These are phyloP conservation scores for Ciconia boyciana DNA, from an alignment of 2,113 vertebrate genomes.

Conservation along the genomic window DNA sequence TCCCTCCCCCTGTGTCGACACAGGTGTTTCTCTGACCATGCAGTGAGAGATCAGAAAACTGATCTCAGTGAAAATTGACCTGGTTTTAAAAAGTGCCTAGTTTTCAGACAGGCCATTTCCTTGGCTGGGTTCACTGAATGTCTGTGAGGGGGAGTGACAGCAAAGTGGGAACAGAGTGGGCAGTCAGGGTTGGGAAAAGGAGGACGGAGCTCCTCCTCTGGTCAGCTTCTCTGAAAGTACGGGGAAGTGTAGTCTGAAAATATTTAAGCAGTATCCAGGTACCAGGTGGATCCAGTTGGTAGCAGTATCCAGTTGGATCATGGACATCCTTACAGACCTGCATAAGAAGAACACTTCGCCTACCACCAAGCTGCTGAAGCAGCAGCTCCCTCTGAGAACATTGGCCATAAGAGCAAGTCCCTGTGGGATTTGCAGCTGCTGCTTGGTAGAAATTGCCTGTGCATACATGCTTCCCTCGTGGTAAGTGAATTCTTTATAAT, in stretches of 20 bases:
- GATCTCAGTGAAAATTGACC: conserved; percentile 42
- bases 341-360: neutral
- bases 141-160: neutral
- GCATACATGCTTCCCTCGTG: neutral
- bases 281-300: no score
- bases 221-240: neutral
- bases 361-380: neutral
- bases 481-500: neutral
- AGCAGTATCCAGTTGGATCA: neutral
- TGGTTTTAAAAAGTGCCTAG: neutral
- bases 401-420: rapidly evolving
- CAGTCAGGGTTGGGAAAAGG: neutral
- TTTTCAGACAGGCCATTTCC: conserved; percentile 18
- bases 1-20: conserved; percentile 21
- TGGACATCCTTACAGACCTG: neutral
- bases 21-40: conserved; percentile 53
- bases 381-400: neutral
- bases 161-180: rapidly evolving
- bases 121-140: neutral
- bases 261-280: neutral
- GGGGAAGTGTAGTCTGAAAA: neutral
- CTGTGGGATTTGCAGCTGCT: neutral
- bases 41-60: conserved; percentile 34
- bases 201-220: neutral
- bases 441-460: neutral